Base-by-base conservation (phyloP, 2,797 vertebrate species). In the Falco concolor region DNA sequence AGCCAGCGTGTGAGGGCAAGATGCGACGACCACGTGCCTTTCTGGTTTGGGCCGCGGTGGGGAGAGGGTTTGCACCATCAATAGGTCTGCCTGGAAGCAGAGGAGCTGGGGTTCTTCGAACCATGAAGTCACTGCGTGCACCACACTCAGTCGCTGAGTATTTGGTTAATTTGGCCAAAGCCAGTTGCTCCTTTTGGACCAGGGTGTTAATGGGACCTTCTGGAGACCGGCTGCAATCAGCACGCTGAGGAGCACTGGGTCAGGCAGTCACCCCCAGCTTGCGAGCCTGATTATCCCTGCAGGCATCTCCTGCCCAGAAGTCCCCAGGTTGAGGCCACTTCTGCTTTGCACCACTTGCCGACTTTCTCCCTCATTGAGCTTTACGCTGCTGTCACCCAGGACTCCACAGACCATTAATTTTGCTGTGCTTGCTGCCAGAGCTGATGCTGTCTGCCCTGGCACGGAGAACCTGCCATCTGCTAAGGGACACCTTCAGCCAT, bases 401-500 rank as follows among this genome's bases (percentile, higher is more conserved):
- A 27, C 87, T 47, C 82, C 75, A 44, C 45, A 42, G 84, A 82
- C 65, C 24, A 47, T 89, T 69, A 28, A 82, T 92, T 91, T 60
- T 75, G 44, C 79, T 4, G 0, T 12, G 12, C 32, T 53, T 38
- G 70, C 64, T 81, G 79, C 74, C 79, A 80, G 87, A 53, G 34
- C 63, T 63, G 68, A 10, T 47, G 74, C 74, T 87, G 73, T 36
- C n/a, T 72, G 77, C 70, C 84, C 75, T 96, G 93, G 95, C 95
- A 89, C 1, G 0, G 81, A 49, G 34, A n/a, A 36, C 32, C 38
- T 84, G 87, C 89, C 91, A 89, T 87, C 93, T 95, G 95, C 84
- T 84, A 3, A 65, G 77, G 78, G 87, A 22, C 91, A 78, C 78
- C 76, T 74, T 78, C 77, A 89, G 50, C 60, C 38, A 5, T 74